Evolutionary conservation across 2,888 invertebrate species (phyloP).

Genomic region (Eudemis profundana): DNA sequence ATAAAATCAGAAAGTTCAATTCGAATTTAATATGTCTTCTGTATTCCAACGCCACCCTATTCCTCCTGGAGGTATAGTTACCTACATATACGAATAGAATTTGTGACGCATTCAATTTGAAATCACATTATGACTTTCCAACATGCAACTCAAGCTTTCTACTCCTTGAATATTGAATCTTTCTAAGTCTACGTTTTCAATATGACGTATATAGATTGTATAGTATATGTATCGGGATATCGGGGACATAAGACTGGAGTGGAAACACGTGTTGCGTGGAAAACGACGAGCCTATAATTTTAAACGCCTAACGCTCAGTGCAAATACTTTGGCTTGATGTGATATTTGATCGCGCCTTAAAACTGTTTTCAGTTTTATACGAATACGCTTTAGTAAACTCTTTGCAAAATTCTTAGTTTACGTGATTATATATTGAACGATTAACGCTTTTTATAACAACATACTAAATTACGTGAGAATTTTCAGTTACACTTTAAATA

Average conservation of each 20-base stretch:
- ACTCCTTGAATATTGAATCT: constrained; percentile 76
- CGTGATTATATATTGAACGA: too few species aligned
- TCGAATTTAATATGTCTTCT: constrained; percentile 38
- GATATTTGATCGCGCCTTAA: background rate
- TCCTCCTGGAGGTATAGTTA: constrained; percentile 32
- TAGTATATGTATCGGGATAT: constrained; percentile 60
- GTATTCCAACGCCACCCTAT: constrained; percentile 37
- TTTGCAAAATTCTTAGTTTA: background rate
- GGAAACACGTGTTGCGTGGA: constrained; percentile 77
- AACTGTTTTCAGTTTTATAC: background rate
- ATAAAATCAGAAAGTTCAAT: constrained; percentile 32
- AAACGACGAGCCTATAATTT: constrained; percentile 71
- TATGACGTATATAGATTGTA: constrained; percentile 58
- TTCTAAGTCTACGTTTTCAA: constrained; percentile 75
- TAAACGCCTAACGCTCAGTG: background rate
- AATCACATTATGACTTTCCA: constrained; percentile 80
- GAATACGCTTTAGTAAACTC: too few species aligned
- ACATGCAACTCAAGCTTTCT: constrained; percentile 73
- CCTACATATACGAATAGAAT: constrained; percentile 40
- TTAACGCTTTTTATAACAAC: too few species aligned
- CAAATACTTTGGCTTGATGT: constrained; percentile 12
- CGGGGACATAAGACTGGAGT: constrained; percentile 73
- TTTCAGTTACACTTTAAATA: too few species aligned
- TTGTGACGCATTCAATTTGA: constrained; percentile 71
- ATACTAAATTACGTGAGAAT: too few species aligned